A percentile compares a stretch with the other conserved stretches of the same genome.
These are phyloP conservation scores for Atethmia centrago DNA, from an alignment of 2,888 invertebrate species.

Conservation along the genomic window DNA sequence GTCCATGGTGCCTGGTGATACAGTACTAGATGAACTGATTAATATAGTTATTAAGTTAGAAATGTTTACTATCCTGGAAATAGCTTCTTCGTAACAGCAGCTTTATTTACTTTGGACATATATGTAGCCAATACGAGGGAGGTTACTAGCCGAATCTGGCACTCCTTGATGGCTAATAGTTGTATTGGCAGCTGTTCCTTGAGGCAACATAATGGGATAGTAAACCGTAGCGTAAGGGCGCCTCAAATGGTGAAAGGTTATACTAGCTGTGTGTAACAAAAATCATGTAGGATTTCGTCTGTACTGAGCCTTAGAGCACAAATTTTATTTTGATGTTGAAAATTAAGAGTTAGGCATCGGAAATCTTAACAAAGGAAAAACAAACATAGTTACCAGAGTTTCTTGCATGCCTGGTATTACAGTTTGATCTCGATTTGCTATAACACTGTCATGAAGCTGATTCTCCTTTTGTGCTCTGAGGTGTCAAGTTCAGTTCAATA, in stretches of 20 bases:
- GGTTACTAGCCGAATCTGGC: not conserved
- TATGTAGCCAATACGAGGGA: not conserved
- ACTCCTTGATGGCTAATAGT: not conserved
- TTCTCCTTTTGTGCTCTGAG: constrained; percentile 14
- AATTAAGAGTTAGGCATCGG: not conserved
- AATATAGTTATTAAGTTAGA: constrained; percentile 26
- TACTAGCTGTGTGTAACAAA: constrained; percentile 31
- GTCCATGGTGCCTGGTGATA: not conserved
- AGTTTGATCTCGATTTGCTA: constrained; percentile 21
- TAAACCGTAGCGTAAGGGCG: constrained; percentile 42
- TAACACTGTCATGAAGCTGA: not conserved
- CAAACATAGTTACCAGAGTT: not conserved
- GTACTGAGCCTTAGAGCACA: constrained; percentile 20
- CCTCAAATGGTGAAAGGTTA: constrained; percentile 30
- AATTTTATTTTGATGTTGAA: too few relatives aligned
- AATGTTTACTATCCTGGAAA: constrained; percentile 24
- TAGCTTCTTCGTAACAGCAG: not conserved
- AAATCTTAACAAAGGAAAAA: not conserved
- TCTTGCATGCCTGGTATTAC: not conserved
- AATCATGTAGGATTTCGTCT: constrained; percentile 19
- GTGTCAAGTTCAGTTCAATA: constrained; percentile 41
- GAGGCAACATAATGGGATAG: constrained; percentile 34
- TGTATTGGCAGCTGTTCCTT: not conserved
- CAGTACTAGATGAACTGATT: constrained; percentile 43
- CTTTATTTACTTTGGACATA: not conserved